Conservation (phyloP, 1,140 invertebrate species). For the Pteromalus puparum region DNA sequence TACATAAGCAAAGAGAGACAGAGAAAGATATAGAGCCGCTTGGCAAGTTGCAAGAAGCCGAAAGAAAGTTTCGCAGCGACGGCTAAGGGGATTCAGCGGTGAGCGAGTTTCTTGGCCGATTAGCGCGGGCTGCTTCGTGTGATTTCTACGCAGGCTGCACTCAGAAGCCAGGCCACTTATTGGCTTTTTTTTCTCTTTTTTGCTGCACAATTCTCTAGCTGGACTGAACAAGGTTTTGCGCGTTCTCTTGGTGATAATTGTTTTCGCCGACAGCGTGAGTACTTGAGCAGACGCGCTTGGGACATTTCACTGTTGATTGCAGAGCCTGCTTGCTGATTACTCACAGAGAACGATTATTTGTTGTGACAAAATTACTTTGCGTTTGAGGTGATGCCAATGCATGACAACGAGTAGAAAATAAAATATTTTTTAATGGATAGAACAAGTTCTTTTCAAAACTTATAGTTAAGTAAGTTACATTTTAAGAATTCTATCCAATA, state of each 20-base stretch:
- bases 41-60: slow-evolving; percentile 29
- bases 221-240: background rate
- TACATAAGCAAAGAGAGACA: background rate
- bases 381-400: too few species aligned
- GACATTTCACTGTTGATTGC: too few species aligned
- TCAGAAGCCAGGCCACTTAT: slow-evolving; percentile 1
- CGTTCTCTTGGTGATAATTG: slow-evolving; percentile 28
- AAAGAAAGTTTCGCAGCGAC: slow-evolving; percentile 31
- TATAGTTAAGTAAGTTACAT: too few species aligned
- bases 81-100: slow-evolving; percentile 9
- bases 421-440: too few species aligned
- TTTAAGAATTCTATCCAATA: too few species aligned
- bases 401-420: too few species aligned
- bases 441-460: too few species aligned
- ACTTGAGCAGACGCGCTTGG: background rate
- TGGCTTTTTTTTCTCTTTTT: slow-evolving; percentile 30
- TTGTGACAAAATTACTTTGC: too few species aligned
- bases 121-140: slow-evolving; percentile 21
- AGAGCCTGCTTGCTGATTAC: background rate
- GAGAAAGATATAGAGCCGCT: slow-evolving; percentile 26
- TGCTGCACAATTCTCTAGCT: too few species aligned
- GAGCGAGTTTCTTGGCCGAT: slow-evolving; percentile 39
- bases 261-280: background rate
- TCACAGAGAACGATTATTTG: background rate
- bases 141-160: slow-evolving; percentile 30